These are phyloP conservation scores for Aphis gossypii DNA, from an alignment of 1,140 invertebrate genomes.

Conservation along the genomic window DNA sequence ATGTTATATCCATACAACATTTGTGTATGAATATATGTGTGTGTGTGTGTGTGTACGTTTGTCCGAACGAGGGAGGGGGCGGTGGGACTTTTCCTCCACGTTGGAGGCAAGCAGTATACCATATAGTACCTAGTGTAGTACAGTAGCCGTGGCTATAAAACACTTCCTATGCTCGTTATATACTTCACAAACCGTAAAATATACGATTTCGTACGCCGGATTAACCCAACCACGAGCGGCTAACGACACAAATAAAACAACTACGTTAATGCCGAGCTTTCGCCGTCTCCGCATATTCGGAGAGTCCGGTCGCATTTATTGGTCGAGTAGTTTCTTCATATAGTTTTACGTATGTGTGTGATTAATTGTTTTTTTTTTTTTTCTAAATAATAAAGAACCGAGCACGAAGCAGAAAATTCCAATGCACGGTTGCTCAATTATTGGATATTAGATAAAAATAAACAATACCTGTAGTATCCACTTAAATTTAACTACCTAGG, in stretches of 20 bases:
- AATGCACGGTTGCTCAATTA: background rate
- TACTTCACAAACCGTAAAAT: conserved; percentile 27
- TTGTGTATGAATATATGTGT: background rate
- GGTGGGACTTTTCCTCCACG: background rate
- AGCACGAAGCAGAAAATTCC: background rate
- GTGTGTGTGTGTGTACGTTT: background rate
- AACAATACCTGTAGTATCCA: too few relatives aligned
- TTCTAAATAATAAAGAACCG: background rate
- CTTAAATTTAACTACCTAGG: too few relatives aligned
- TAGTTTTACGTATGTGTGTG: background rate
- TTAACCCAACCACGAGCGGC: background rate
- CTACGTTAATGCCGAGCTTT: conserved; percentile 27
- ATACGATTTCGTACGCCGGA: conserved; percentile 1
- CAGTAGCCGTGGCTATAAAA: conserved; percentile 4
- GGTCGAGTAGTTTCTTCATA: background rate
- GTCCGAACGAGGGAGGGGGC: too few relatives aligned
- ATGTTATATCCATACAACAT: background rate
- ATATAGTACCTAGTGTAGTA: background rate
- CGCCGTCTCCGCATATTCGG: background rate
- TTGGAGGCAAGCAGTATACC: background rate
- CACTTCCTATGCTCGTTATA: conserved; percentile 20
- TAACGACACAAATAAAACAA: conserved; percentile 30
- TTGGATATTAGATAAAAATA: background rate
- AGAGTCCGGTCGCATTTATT: background rate
- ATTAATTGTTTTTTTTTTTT: background rate